Evolutionary conservation across 1,140 invertebrate genomes (phyloP).

Genomic region (Apocrypta bakeri): DNA sequence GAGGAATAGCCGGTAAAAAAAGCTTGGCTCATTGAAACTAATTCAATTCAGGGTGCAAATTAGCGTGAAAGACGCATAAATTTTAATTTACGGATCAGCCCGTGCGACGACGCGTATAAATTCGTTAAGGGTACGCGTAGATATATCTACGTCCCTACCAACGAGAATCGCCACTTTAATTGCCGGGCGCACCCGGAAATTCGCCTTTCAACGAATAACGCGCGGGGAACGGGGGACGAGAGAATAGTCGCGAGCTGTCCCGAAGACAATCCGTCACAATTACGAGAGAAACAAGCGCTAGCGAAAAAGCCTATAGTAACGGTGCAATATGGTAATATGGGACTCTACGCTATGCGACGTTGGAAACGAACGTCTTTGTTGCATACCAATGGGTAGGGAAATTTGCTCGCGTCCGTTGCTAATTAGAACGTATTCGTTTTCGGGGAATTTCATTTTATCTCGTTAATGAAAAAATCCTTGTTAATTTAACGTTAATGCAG

Average conservation of each 20-base stretch:
- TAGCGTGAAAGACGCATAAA: not conserved
- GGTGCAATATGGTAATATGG: not conserved
- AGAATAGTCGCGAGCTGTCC: not conserved
- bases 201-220: not conserved
- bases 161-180: not conserved
- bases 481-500: not conserved
- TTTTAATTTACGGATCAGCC: not conserved
- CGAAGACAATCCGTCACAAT: not conserved
- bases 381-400: not conserved
- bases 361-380: conserved; percentile 1
- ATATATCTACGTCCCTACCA: not conserved
- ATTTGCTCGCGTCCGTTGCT: not conserved
- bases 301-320: not conserved
- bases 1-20: too few relatives aligned
- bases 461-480: not conserved
- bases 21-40: too few relatives aligned
- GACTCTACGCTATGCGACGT: not conserved
- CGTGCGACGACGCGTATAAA: not conserved
- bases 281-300: not conserved
- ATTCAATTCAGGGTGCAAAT: not conserved
- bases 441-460: not conserved
- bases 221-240: too few relatives aligned
- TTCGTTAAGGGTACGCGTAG: not conserved
- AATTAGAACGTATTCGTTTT: not conserved
- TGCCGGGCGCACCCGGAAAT: not conserved